phyloP scores from a whole-genome alignment of 2,888 invertebrate genomes.

The Cephus nigrinus region DNA sequence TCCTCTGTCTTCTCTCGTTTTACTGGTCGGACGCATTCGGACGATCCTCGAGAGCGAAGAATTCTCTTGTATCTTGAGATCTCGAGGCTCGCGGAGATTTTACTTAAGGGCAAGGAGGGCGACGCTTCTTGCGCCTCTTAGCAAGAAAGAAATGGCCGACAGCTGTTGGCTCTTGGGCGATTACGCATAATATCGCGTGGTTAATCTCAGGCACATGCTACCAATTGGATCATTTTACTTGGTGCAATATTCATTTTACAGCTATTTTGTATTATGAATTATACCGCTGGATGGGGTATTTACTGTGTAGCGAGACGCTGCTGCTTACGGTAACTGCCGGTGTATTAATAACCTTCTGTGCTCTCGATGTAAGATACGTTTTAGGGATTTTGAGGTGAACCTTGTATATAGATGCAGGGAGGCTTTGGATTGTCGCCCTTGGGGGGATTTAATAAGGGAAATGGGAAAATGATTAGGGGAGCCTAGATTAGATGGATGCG shows the following conservation, averaged over 20 bases:
- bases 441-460: not conserved
- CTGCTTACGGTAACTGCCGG: not conserved
- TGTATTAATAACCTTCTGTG: slow-evolving; percentile 6
- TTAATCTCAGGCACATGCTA: slow-evolving; percentile 51
- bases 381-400: not conserved
- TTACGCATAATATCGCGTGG: slow-evolving; percentile 59
- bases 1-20: not conserved
- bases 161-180: slow-evolving; percentile 46
- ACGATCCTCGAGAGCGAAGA: not conserved
- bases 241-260: slow-evolving; percentile 42
- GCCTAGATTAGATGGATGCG: not conserved
- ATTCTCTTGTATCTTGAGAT: not conserved
- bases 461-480: not conserved
- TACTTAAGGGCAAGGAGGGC: not conserved
- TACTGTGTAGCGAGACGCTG: slow-evolving; percentile 4
- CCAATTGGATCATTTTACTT: slow-evolving; percentile 50
- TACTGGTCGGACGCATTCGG: slow-evolving; percentile 24
- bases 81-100: not conserved
- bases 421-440: not conserved
- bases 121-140: not conserved
- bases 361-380: not conserved
- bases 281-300: not conserved
- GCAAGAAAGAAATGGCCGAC: slow-evolving; percentile 41
- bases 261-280: slow-evolving; percentile 14
- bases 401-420: not conserved